phyloP scores from a whole-genome alignment of 1,140 invertebrate genomes.

The Conus betulinus region DNA sequence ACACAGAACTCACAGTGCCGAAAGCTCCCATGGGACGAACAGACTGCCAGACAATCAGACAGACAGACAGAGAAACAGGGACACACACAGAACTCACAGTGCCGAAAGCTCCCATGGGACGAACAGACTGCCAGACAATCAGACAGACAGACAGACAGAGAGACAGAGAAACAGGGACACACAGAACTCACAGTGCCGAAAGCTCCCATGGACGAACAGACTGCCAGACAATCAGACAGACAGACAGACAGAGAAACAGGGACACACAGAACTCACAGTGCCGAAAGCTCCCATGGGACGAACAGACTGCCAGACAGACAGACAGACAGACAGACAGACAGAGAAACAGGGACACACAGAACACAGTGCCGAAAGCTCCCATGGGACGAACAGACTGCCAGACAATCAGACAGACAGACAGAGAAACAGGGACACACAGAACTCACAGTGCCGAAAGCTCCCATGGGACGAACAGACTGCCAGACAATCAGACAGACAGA shows the following conservation, averaged over 20 bases:
- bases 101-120: conserved; percentile 73
- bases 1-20: conserved; percentile 67
- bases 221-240: too few species aligned
- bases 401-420: neutral
- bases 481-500: too few species aligned
- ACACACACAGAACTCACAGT: conserved; percentile 60
- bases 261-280: conserved; percentile 58
- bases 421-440: neutral
- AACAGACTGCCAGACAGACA: too few species aligned
- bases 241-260: neutral
- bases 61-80: neutral
- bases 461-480: conserved; percentile 36
- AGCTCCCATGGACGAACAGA: conserved; percentile 59
- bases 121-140: too few species aligned
- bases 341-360: neutral
- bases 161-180: neutral
- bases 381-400: too few species aligned
- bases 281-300: conserved; percentile 73
- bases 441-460: conserved; percentile 74
- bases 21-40: conserved; percentile 68
- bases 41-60: neutral
- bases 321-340: neutral
- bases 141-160: neutral
- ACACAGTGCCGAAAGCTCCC: conserved; percentile 74
- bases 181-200: conserved; percentile 71